Conservation (phyloP, 2,113 vertebrate genomes). For the Phocoena phocoena region DNA sequence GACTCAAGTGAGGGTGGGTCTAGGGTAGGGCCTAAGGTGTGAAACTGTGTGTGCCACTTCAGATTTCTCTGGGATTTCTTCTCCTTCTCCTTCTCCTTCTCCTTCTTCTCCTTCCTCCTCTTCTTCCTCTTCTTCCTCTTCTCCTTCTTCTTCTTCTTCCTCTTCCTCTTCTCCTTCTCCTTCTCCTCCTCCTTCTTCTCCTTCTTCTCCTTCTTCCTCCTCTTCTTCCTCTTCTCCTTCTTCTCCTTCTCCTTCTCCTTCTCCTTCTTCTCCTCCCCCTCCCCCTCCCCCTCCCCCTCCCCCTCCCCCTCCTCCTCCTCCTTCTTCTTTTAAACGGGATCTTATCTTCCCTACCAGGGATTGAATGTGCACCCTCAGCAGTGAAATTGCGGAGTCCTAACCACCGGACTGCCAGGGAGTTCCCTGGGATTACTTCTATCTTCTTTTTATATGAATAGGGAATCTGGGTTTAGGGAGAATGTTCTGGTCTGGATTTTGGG, state of each 20-base stretch:
- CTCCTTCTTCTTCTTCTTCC: too few relatives aligned
- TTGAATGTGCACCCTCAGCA: too few relatives aligned
- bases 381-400: too few relatives aligned
- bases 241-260: rapidly evolving
- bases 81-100: rapidly evolving
- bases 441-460: background rate
- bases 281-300: too few relatives aligned
- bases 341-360: too few relatives aligned
- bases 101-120: too few relatives aligned
- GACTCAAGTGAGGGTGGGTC: background rate
- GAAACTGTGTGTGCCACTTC: background rate
- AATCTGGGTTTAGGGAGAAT: background rate
- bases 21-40: background rate
- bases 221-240: rapidly evolving
- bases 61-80: background rate
- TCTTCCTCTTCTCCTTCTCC: rapidly evolving
- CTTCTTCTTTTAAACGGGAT: too few relatives aligned
- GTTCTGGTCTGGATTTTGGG: background rate
- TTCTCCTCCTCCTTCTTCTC: rapidly evolving
- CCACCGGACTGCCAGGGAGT: too few relatives aligned
- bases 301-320: rapidly evolving
- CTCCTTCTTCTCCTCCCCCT: too few relatives aligned
- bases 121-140: too few relatives aligned
- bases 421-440: background rate
- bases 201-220: rapidly evolving